A percentile compares a stretch with the other conserved stretches of the same genome.
phyloP scores from a whole-genome alignment of 2,888 invertebrate species.

The Clepsis dumicolana region DNA sequence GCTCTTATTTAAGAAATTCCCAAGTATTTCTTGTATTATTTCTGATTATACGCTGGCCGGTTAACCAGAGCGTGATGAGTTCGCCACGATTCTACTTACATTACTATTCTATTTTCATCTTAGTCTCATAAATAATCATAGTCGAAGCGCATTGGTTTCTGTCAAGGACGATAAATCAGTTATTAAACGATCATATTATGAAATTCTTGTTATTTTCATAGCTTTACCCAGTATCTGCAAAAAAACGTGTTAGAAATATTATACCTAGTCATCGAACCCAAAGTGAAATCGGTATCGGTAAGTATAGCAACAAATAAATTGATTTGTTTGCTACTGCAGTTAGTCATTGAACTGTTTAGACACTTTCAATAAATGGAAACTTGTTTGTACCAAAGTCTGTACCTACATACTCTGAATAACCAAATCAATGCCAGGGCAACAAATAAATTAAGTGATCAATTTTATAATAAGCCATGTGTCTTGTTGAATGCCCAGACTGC shows the following conservation, averaged over 20 bases:
- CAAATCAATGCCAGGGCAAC: not conserved
- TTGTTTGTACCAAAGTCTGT: not conserved
- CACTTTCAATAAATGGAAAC: not conserved
- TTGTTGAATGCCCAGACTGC: slow-evolving; percentile 26
- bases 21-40: not conserved
- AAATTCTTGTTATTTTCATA: not conserved
- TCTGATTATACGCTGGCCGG: slow-evolving; percentile 16
- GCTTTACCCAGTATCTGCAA: no score
- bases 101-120: slow-evolving; percentile 42
- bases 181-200: not conserved
- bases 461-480: not conserved
- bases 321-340: not conserved
- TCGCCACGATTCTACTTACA: slow-evolving; percentile 20
- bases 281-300: not conserved
- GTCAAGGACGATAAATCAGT: slow-evolving; percentile 29
- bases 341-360: slow-evolving; percentile 3
- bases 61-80: slow-evolving; percentile 24
- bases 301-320: not conserved
- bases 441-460: not conserved
- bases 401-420: not conserved
- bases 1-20: no score
- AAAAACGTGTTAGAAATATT: not conserved
- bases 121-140: slow-evolving; percentile 35
- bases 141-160: slow-evolving; percentile 24
- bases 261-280: not conserved